A percentile compares a stretch with the other conserved stretches of the same genome.
Evolutionary conservation across 2,113 vertebrate genomes (phyloP).

Genomic region (Pedionomus torquatus): DNA sequence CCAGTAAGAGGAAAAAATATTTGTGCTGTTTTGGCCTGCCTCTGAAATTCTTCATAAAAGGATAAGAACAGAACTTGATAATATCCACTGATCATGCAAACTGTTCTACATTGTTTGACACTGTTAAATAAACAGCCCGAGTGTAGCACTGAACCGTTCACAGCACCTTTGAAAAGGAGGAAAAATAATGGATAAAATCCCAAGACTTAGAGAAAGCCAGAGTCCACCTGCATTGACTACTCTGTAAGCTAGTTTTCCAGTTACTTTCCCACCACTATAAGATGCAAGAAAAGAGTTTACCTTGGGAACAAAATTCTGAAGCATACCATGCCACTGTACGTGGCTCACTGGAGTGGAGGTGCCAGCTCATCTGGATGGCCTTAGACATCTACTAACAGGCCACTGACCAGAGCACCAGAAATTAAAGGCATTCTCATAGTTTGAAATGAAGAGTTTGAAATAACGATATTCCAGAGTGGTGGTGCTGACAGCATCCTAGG

Average conservation of each 20-base stretch:
- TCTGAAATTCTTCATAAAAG: neutral
- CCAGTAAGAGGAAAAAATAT: neutral
- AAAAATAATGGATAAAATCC: neutral
- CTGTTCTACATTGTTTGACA: neutral
- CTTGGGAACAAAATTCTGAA: neutral
- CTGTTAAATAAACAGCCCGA: neutral
- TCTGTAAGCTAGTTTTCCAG: neutral
- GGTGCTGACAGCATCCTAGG: neutral
- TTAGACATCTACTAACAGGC: neutral
- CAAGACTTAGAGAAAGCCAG: neutral
- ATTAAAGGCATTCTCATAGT: fast-evolving
- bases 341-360: neutral
- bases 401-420: neutral
- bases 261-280: neutral
- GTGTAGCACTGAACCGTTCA: neutral
- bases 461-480: neutral
- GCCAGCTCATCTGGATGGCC: neutral
- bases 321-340: neutral
- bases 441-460: neutral
- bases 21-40: neutral
- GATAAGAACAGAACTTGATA: neutral
- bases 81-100: neutral
- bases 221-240: neutral
- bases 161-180: neutral
- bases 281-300: neutral